A percentile compares a stretch with the other conserved stretches of the same genome.
phyloP scores from a whole-genome alignment of 2,797 vertebrate genomes.

The Fringilla coelebs region DNA sequence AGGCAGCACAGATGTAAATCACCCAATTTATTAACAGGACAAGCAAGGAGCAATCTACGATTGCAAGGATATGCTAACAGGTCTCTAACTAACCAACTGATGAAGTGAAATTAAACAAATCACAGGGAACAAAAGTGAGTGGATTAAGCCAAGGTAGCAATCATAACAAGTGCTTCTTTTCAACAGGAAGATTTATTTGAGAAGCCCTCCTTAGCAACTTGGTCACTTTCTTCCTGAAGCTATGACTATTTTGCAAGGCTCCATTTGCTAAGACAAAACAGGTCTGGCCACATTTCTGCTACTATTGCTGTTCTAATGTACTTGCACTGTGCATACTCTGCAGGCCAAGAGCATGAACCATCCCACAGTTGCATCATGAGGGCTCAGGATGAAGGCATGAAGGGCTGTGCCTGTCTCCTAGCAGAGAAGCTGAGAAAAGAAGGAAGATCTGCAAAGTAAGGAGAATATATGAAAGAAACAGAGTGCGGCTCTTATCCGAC shows the following conservation, averaged over 20 bases:
- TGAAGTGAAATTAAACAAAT: background rate
- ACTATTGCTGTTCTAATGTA: background rate
- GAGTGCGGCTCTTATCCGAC: background rate
- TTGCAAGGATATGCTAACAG: background rate
- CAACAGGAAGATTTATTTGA: background rate
- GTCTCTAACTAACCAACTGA: background rate
- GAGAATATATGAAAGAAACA: background rate
- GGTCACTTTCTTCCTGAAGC: constrained; percentile 19
- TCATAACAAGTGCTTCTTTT: background rate
- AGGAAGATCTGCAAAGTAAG: background rate
- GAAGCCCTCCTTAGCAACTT: background rate
- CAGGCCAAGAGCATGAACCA: background rate
- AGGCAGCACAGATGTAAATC: background rate
- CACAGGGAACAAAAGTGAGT: background rate
- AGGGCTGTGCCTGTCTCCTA: background rate
- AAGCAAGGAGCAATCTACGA: background rate
- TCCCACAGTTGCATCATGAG: background rate
- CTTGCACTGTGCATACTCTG: background rate
- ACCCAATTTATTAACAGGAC: background rate
- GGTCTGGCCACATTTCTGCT: constrained; percentile 45
- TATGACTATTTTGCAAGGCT: constrained; percentile 12
- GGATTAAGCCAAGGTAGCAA: background rate
- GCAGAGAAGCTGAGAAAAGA: background rate
- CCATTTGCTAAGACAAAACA: background rate
- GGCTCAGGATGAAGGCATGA: background rate